Evolutionary conservation across 2,113 vertebrate genomes (phyloP), one percentile per base, ranked within the genome.

Genomic region (Perccottus glenii): DNA sequence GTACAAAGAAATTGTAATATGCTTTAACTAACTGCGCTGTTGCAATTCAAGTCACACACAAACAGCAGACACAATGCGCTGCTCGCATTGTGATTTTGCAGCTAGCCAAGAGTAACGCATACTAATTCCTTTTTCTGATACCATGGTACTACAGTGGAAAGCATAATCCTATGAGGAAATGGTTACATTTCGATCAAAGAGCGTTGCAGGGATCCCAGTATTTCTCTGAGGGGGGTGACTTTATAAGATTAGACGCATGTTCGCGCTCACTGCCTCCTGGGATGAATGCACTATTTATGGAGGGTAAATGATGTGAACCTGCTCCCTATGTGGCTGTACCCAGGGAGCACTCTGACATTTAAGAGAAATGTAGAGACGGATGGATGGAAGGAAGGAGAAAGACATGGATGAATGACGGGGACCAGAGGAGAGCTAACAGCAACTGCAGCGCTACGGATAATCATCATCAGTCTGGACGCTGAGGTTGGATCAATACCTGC

Each of bases 121-220:
- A 78, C 71, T 80, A 87, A 84, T 88, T 77, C 44, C 58, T 77
- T 11, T 14, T 38, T 78, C 67, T 87, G 86, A 90, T 89, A 83
- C 78, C 16, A n/a, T 67, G 56, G 15, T 74, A 74, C 77, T 76
- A 66, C 57, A 45, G 51, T 48, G 72, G 64, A 77, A 77, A 81
- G 65, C 53, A 56, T 44, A 57, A 80, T 69, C 64, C 36, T 32
- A 6, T 40, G 44, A 72, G 58, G 49, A 64, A 67, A 69, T 50
- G 58, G 64, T 51, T 55, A 45, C 43, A 49, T 70, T 75, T 70
- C 58, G 42, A 64, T 62, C 55, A 73, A 10, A 74, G 63, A 46
- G 46, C 56, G 52, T 62, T 14, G 64, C 66, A 55, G 53, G 65
- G 62, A 33, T 66, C 69, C 52, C 67, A 36, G 3, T 69, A n/a